Evolutionary conservation across 1,140 invertebrate genomes (phyloP), one percentile per base, ranked within the genome.

Genomic region (Delia radicum): DNA sequence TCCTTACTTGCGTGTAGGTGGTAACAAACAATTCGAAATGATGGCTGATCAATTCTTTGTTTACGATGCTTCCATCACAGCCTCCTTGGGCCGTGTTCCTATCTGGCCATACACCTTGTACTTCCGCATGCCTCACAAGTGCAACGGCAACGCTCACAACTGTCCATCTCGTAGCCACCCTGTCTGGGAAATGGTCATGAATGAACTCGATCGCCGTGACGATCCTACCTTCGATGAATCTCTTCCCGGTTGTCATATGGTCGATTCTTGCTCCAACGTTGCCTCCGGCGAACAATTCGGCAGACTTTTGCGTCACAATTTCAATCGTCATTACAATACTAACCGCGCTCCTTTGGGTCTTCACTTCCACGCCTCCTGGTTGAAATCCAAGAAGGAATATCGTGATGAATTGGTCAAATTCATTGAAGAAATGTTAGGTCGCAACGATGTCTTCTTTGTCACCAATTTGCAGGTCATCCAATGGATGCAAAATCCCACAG

Each of bases 401-500:
- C 94, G 93, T 85, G 94, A 96, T 76, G 94, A 95, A 86, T 88
- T 98, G 29, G 93, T 96, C 85, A 95, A 95, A 81, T 98, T 97
- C 87, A 96, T 98, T 79, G 95, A 97, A 87, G 96, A 98, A 85
- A 95, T 97, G 92, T 86, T 96, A 67, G 90, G 91, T 75, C 91
- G 94, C 80, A 94, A 94, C 81, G 96, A 98, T 83, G 96, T 98
- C 13, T 98, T 97, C 88, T 97, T 98, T 84, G 95, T 96, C 31
- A 97, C 94, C 65, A 95, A 95, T 88, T 90, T 95, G 77, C 95
- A 97, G 90, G 96, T 98, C 8, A 95, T 98, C 81, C 96, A 98
- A 88, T 98, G 96, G 96, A 98, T 98, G 95, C 96, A 97, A 87
- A 95, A 94, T 78, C 97, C 97, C 46, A 97, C 95, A 3, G 95